phyloP scores from a whole-genome alignment of 2,113 vertebrate genomes.

The Istiophorus platypterus region DNA sequence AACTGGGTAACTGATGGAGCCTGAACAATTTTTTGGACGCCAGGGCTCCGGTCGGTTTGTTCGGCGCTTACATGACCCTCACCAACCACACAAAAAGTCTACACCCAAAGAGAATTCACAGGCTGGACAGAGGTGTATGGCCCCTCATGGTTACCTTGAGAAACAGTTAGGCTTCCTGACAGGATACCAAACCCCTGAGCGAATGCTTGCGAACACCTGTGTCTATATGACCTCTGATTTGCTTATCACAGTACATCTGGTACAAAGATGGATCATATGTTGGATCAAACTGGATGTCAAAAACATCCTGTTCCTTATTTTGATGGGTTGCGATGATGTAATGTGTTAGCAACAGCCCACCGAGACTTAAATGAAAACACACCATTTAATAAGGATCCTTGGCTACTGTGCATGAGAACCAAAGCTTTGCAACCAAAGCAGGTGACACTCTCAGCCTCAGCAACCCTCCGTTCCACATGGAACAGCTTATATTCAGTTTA shows the following conservation, averaged over 20 bases:
- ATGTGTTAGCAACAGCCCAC: slow-evolving; percentile 9
- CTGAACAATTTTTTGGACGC: slow-evolving; percentile 38
- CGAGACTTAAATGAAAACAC: slow-evolving; percentile 35
- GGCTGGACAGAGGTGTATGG: background rate
- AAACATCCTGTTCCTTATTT: slow-evolving; percentile 32
- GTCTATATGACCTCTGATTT: slow-evolving; percentile 11
- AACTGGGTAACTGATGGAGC: slow-evolving; percentile 4
- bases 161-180: background rate
- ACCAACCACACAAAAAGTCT: slow-evolving; percentile 23
- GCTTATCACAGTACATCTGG: slow-evolving; percentile 32
- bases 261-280: slow-evolving; percentile 20
- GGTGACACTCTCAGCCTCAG: slow-evolving; percentile 52
- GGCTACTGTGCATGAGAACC: slow-evolving; percentile 54
- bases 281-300: slow-evolving; percentile 18
- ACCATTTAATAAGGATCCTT: slow-evolving; percentile 33
- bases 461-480: slow-evolving; percentile 56
- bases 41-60: background rate
- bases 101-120: background rate
- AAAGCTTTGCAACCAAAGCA: slow-evolving; percentile 50
- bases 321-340: slow-evolving; percentile 22
- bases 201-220: slow-evolving; percentile 3
- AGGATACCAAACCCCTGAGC: slow-evolving; percentile 4
- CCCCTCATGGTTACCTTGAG: background rate
- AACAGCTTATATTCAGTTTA: slow-evolving; percentile 51
- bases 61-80: slow-evolving; percentile 14